Conservation (phyloP, 2,113 vertebrate genomes). For the Hydrochoerus hydrochaeris region DNA sequence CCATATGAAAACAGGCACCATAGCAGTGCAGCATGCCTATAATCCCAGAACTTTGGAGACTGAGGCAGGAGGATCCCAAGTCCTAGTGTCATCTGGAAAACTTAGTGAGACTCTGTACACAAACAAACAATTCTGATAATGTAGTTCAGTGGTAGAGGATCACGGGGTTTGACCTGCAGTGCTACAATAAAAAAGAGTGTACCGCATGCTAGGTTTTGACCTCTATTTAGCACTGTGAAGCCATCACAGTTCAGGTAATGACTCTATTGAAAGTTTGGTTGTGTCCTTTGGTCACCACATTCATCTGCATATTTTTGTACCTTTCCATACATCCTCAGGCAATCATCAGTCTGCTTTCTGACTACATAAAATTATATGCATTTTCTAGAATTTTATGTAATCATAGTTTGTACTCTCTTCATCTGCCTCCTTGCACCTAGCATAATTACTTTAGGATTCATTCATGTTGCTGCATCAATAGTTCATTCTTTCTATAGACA, state of each 20-base stretch:
- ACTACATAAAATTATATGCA: neutral
- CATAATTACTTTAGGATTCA: neutral
- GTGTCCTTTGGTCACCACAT: neutral
- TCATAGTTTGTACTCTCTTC: accelerated
- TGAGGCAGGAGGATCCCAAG: neutral
- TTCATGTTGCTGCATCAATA: neutral
- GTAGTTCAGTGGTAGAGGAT: neutral
- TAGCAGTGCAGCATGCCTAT: neutral
- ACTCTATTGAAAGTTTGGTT: neutral
- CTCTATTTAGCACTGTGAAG: neutral
- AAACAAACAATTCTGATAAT: neutral
- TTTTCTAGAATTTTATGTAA: neutral
- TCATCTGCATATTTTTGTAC: accelerated
- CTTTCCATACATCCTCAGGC: no score
- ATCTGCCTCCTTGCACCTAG: neutral
- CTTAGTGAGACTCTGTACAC: neutral
- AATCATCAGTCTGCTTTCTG: neutral
- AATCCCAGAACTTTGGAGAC: neutral
- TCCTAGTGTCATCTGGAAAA: neutral
- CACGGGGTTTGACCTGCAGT: no score
- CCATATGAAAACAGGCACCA: neutral
- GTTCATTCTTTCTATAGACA: neutral
- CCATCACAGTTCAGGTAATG: neutral
- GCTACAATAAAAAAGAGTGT: neutral
- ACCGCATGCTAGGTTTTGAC: neutral